Conservation (phyloP, 2,888 invertebrate species). For the Andrena haemorrhoa region DNA sequence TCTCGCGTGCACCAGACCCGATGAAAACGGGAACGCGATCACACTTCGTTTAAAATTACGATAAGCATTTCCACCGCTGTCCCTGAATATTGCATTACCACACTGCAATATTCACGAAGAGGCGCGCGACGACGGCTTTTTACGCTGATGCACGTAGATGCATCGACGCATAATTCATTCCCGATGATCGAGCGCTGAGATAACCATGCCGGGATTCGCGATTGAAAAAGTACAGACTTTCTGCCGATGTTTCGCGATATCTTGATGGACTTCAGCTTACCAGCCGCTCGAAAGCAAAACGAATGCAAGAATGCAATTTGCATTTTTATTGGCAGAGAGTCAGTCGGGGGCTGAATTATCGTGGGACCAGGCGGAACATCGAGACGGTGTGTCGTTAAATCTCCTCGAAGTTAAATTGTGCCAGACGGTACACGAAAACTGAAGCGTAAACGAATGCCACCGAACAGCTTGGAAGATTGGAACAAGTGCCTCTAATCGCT, state of each 20-base stretch:
- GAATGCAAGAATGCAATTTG: not conserved
- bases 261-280: not conserved
- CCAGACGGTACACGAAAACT: no score
- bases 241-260: constrained; percentile 4
- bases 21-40: not conserved
- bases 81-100: constrained; percentile 11
- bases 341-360: no score
- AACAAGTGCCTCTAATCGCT: not conserved
- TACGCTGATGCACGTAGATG: not conserved
- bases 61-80: constrained; percentile 3
- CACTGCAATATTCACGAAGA: constrained; percentile 1
- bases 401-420: no score
- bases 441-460: no score
- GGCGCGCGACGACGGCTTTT: not conserved
- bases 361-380: no score
- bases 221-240: constrained; percentile 7
- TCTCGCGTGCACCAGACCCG: no score
- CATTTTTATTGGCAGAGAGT: not conserved
- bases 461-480: not conserved
- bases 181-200: constrained; percentile 8
- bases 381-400: not conserved
- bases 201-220: not conserved
- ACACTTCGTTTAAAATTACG: constrained; percentile 5
- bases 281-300: not conserved
- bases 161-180: constrained; percentile 3